Percentiles rank a stretch among this genome's conserved stretches.
These are phyloP conservation scores for Hypsopygia costalis DNA, from an alignment of 2,888 invertebrate species.

Conservation along the genomic window DNA sequence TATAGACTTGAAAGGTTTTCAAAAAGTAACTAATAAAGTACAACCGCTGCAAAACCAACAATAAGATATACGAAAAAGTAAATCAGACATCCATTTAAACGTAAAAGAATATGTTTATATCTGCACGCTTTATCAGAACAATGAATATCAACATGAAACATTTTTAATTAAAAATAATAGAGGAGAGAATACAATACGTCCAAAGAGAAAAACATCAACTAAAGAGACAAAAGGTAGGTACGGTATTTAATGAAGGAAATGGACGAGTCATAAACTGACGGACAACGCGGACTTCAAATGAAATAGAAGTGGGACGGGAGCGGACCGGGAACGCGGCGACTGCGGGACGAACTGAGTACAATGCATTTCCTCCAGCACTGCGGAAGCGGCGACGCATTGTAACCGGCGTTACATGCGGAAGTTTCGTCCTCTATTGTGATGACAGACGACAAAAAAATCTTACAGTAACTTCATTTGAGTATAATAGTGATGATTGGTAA, in stretches of 20 bases:
- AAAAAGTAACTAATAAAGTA: too few relatives aligned
- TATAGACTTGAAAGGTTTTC: too few relatives aligned
- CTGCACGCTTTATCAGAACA: background rate
- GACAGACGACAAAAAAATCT: background rate
- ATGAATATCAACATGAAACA: slow-evolving; percentile 2
- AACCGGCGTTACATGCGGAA: slow-evolving; percentile 43
- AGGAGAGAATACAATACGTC: background rate
- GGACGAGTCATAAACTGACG: slow-evolving; percentile 26
- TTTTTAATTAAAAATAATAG: background rate
- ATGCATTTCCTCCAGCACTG: slow-evolving; percentile 46
- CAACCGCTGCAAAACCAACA: too few relatives aligned
- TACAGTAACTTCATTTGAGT: background rate
- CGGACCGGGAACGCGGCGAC: slow-evolving; percentile 22
- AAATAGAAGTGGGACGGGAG: slow-evolving; percentile 52
- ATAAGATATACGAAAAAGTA: too few relatives aligned
- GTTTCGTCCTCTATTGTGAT: slow-evolving; percentile 38
- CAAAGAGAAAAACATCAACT: slow-evolving; percentile 8
- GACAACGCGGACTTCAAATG: slow-evolving; percentile 43
- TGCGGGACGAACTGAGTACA: slow-evolving; percentile 31
- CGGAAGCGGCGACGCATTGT: slow-evolving; percentile 54
- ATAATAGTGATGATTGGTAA: too few relatives aligned
- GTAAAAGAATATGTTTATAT: too few relatives aligned
- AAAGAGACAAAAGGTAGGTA: slow-evolving; percentile 17
- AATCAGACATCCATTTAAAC: too few relatives aligned
- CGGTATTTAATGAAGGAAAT: slow-evolving; percentile 43